Evolutionary conservation across 2,113 vertebrate genomes (phyloP).

Genomic region (Acanthisitta chloris): DNA sequence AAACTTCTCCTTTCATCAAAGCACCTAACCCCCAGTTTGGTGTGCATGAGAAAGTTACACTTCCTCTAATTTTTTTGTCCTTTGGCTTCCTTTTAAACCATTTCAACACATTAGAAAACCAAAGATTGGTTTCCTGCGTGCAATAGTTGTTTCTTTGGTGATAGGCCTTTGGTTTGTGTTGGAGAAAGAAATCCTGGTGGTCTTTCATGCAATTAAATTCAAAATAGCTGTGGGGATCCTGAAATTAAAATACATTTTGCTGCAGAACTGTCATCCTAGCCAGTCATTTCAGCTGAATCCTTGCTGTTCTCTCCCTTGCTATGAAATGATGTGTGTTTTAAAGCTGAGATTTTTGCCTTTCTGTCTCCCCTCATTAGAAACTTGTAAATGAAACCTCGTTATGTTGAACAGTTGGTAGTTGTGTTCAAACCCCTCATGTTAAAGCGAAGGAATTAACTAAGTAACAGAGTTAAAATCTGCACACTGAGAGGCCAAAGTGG

Average conservation of each 20-base stretch:
- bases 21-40: background rate
- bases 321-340: background rate
- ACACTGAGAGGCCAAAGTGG: background rate
- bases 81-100: slow-evolving; percentile 26
- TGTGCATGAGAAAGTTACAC: background rate
- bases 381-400: background rate
- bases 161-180: background rate
- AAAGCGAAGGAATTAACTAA: background rate
- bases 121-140: background rate
- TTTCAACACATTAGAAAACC: slow-evolving; percentile 37
- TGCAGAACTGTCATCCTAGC: background rate
- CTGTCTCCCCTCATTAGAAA: background rate
- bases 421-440: background rate
- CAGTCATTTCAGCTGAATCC: background rate
- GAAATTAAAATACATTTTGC: background rate
- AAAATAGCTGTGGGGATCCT: slow-evolving; percentile 42
- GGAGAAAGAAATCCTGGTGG: slow-evolving; percentile 45
- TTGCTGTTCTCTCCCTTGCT: background rate
- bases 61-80: background rate
- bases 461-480: background rate
- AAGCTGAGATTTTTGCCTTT: slow-evolving; percentile 19
- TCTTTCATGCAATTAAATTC: slow-evolving; percentile 37
- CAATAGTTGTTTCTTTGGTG: background rate
- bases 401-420: background rate
- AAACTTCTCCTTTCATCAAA: background rate